phyloP scores from a whole-genome alignment of 2,113 vertebrate species.

The Andinoacara biseriatus region DNA sequence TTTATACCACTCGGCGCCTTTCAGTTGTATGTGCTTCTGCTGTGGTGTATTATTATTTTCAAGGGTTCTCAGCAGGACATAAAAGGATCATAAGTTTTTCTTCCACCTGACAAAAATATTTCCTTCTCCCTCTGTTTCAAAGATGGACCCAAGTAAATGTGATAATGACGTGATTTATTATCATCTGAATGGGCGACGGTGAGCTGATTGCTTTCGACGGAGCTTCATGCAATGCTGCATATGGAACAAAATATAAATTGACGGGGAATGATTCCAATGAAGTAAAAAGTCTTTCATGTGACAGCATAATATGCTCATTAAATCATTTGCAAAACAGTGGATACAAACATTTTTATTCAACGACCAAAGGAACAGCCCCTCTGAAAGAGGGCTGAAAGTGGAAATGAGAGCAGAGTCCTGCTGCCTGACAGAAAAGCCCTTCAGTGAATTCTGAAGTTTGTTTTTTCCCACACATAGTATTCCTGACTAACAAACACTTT shows the following conservation, averaged over 20 bases:
- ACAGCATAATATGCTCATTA: constrained; percentile 72
- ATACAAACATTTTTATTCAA: constrained; percentile 65
- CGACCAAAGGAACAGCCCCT: constrained; percentile 31
- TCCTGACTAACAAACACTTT: constrained; percentile 26
- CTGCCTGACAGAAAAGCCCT: constrained; percentile 21
- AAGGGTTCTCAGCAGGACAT: constrained; percentile 79
- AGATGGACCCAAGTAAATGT: constrained; percentile 64
- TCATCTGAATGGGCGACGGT: constrained; percentile 54
- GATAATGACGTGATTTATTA: constrained; percentile 74
- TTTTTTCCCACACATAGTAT: constrained; percentile 14
- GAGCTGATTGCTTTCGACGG: constrained; percentile 65
- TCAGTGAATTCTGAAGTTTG: constrained; percentile 37
- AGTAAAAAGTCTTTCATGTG: constrained; percentile 72
- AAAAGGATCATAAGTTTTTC: constrained; percentile 79
- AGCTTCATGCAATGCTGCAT: constrained; percentile 61
- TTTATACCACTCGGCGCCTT: constrained; percentile 74
- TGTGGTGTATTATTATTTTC: constrained; percentile 74
- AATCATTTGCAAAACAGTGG: constrained; percentile 66
- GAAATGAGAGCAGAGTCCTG: constrained; percentile 39
- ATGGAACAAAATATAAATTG: constrained; percentile 70
- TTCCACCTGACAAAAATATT: constrained; percentile 74
- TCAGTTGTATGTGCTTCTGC: constrained; percentile 66
- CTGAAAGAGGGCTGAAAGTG: constrained; percentile 46
- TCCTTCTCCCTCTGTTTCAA: constrained; percentile 61
- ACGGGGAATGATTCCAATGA: constrained; percentile 55